A percentile compares a stretch with the other conserved stretches of the same genome.
phyloP scores from a whole-genome alignment of 2,888 invertebrate species.

The Drosophila lutescens region DNA sequence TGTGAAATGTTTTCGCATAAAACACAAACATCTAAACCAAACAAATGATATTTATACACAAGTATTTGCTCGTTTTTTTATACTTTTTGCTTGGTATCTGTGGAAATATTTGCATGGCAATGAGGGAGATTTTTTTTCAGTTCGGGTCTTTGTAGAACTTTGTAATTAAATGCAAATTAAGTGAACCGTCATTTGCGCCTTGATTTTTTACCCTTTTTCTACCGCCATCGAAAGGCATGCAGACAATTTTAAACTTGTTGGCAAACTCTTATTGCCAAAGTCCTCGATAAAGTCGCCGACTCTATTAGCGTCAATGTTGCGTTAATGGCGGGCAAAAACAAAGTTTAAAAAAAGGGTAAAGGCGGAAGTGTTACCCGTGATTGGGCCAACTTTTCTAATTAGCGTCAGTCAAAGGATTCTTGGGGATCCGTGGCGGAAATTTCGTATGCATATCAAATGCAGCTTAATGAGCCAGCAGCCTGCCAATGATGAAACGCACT shows the following conservation, averaged over 20 bases:
- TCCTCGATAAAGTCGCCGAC: constrained; percentile 57
- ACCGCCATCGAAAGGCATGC: constrained; percentile 36
- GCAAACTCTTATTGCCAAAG: constrained; percentile 58
- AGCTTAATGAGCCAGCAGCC: constrained; percentile 44
- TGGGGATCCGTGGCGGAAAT: constrained; percentile 24
- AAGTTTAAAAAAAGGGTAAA: constrained; percentile 13
- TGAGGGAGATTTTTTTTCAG: constrained; percentile 18
- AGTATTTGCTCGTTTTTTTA: constrained; percentile 11
- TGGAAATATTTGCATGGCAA: constrained; percentile 46
- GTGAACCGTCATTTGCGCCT: constrained; percentile 65
- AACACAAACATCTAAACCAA: constrained; percentile 1
- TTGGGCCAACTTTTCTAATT: constrained; percentile 73
- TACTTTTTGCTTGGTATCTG: constrained; percentile 16
- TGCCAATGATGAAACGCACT: constrained; percentile 35
- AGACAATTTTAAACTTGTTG: constrained; percentile 61
- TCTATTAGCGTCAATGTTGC: constrained; percentile 66
- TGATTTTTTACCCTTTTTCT: constrained; percentile 54
- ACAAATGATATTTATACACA: constrained; percentile 21
- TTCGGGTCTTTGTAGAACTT: constrained; percentile 53
- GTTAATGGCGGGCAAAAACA: constrained; percentile 50
- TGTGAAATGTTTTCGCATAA: neutral
- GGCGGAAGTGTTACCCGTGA: constrained; percentile 42
- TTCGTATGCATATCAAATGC: constrained; percentile 52
- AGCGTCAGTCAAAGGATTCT: constrained; percentile 46
- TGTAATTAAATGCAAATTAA: constrained; percentile 78